phyloP scores from a whole-genome alignment of 2,113 vertebrate species.

The Poecile atricapillus region DNA sequence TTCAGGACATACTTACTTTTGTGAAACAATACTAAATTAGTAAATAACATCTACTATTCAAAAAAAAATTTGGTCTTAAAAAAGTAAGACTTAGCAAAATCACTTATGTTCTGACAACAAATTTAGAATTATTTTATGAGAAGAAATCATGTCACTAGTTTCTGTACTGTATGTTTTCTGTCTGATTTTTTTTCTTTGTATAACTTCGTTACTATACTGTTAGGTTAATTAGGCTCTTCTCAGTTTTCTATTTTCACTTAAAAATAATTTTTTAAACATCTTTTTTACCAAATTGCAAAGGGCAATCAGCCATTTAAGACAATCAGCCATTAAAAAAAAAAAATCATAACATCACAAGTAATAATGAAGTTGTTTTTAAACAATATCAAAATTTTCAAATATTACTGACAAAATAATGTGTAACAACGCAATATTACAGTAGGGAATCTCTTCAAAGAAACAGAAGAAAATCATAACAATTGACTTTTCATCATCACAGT shows the following conservation, averaged over 20 bases:
- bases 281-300: not conserved
- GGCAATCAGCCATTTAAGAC: not conserved
- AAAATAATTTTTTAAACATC: not conserved
- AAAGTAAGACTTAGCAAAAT: not conserved
- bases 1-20: not conserved
- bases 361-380: not conserved
- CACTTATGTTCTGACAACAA: not conserved
- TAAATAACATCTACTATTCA: not conserved
- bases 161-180: not conserved
- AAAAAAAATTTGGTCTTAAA: not conserved
- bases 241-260: not conserved
- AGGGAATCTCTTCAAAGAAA: not conserved
- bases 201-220: not conserved
- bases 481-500: not conserved
- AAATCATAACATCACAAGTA: not conserved
- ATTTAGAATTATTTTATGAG: not conserved
- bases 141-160: not conserved
- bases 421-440: not conserved
- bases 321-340: not conserved
- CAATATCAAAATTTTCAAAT: not conserved
- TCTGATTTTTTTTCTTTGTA: not conserved
- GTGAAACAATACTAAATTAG: not conserved
- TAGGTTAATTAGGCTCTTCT: not conserved
- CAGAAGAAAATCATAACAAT: not conserved
- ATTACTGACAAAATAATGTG: not conserved